Conservation (phyloP, 2,888 invertebrate genomes). For the Coremacera marginata region DNA sequence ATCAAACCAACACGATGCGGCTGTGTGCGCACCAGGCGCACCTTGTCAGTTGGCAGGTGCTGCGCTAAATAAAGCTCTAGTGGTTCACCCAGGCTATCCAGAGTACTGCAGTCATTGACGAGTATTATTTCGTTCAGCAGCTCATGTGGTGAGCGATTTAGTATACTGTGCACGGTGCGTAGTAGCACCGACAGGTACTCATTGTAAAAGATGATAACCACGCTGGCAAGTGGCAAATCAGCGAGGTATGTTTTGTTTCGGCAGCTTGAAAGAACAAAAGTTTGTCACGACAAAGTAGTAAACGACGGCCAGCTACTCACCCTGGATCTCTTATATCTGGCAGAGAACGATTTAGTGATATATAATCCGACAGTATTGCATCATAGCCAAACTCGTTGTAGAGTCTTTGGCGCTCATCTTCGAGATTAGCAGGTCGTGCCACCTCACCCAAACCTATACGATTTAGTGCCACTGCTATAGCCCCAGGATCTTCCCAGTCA, state of each 20-base stretch:
- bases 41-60: slow-evolving; percentile 72
- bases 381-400: slow-evolving; percentile 13
- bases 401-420: slow-evolving; percentile 1
- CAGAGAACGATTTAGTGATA: slow-evolving; percentile 7
- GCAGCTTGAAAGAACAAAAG: slow-evolving; percentile 45
- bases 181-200: slow-evolving; percentile 90
- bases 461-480: neutral
- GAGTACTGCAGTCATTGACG: slow-evolving; percentile 82
- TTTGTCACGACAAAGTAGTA: neutral
- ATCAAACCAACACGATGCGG: slow-evolving; percentile 84
- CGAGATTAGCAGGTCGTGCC: neutral
- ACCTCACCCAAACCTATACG: slow-evolving; percentile 12
- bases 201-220: slow-evolving; percentile 92
- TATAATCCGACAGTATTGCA: slow-evolving; percentile 21
- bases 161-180: slow-evolving; percentile 81
- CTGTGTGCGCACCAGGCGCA: slow-evolving; percentile 78
- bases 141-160: slow-evolving; percentile 84
- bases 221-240: slow-evolving; percentile 78
- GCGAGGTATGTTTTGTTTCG: slow-evolving; percentile 51
- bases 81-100: slow-evolving; percentile 73
- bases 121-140: slow-evolving; percentile 89
- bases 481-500: slow-evolving; percentile 6
- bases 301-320: neutral
- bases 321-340: slow-evolving; percentile 5
- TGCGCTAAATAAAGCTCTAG: slow-evolving; percentile 79